These are phyloP conservation scores for Hyaena hyaena DNA, from an alignment of 2,113 vertebrate genomes.

Conservation along the genomic window DNA sequence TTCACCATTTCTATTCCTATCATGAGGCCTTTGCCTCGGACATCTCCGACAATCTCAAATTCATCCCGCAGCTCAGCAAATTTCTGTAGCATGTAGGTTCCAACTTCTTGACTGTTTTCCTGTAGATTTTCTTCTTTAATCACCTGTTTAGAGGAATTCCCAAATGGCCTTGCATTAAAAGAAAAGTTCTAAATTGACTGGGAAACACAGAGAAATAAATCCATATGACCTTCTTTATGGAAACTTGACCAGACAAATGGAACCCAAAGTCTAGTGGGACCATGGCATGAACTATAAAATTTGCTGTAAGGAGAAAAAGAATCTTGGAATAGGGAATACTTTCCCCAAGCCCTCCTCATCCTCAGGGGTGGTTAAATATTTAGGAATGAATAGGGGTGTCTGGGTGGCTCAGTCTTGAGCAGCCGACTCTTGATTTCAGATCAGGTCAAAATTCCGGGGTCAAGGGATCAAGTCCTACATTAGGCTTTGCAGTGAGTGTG, in stretches of 20 bases:
- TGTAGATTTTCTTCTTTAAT: constrained; percentile 92
- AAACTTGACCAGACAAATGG: background rate
- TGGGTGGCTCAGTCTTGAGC: too few relatives aligned
- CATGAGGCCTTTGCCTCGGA: constrained; percentile 96
- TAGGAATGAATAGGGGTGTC: background rate
- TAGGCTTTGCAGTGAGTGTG: too few relatives aligned
- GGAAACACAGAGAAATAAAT: background rate
- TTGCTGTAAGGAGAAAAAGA: background rate
- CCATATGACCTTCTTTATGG: background rate
- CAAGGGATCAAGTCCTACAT: too few relatives aligned
- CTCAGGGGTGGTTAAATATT: background rate
- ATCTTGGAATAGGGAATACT: too few relatives aligned
- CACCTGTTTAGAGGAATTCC: constrained; percentile 83
- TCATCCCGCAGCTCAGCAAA: constrained; percentile 93
- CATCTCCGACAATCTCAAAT: constrained; percentile 94
- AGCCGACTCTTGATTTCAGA: too few relatives aligned
- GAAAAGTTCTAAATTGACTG: background rate
- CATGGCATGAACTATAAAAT: background rate
- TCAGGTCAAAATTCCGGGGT: too few relatives aligned
- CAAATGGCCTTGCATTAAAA: background rate
- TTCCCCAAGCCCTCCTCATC: background rate
- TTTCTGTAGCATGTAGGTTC: constrained; percentile 91
- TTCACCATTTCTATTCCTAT: constrained; percentile 97
- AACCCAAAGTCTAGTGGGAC: background rate
- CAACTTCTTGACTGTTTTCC: constrained; percentile 89